Base-by-base conservation (phyloP, 2,797 vertebrate species). In the Gallirallus australis region DNA sequence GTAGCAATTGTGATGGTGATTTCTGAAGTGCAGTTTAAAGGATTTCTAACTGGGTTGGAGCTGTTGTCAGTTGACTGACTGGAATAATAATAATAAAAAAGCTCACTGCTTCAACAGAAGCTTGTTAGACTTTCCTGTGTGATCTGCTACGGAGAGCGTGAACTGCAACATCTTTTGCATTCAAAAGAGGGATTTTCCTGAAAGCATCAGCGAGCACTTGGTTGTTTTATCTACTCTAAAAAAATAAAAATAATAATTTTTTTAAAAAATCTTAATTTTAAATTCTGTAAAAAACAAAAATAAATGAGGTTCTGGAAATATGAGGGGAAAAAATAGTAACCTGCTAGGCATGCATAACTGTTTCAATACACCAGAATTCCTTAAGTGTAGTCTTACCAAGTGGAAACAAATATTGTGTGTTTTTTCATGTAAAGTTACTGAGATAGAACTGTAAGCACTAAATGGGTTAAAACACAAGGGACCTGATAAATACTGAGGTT, bases 191-290 rank as follows among this genome's bases (percentile, higher is more conserved):
- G 96, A 98, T 98, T 98, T 98, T 97, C 97, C 96, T 97, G 97
- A 98, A 97, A 98, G 95, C 98, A 96, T 98, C 98, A 98, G n/a
- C 82, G 97, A 98, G 94, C 97, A 97, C 93, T 98, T 98, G 97
- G 97, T 96, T 97, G 97, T 98, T 98, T 98, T 97, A 98, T 98
- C 87, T 89, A 63, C 13, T 47, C 39, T 59, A 37, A 93, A 82
- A 94, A 94, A 40, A 31, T 37, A 87, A 42, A 92, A 82, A 45
- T 45, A 45, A 45, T 45, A 18, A 45, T 45, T 19, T 40, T 40
- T 40, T 40, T 37, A 92, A 35, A 30, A 87, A 47, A 47, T 70
- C 37, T 40, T 79, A 70, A 89, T 86, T 95, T 96, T 42, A 93
- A 95, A 95, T 89, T 92, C 80, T 57, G 69, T 91, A 96, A 76